Evolutionary conservation across 2,797 vertebrate genomes (phyloP).

Genomic region (Poeciliopsis turneri): DNA sequence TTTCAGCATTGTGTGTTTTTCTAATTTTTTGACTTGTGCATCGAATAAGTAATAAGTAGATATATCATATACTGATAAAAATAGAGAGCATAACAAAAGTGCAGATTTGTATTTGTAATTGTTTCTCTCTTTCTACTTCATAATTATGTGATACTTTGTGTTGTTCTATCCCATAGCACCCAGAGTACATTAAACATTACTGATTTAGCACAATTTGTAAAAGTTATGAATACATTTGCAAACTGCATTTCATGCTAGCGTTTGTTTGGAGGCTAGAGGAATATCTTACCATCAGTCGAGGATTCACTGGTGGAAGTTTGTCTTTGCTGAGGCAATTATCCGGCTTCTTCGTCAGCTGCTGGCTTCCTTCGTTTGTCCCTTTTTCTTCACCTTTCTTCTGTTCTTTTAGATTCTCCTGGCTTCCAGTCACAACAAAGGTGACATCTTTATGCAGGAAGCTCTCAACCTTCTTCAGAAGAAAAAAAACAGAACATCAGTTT

Average conservation of each 20-base stretch:
- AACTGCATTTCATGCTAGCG: neutral
- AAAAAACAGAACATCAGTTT: conserved; percentile 6
- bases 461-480: conserved; percentile 77
- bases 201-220: neutral
- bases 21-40: too few relatives aligned
- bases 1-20: too few relatives aligned
- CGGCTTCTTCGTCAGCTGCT: conserved; percentile 23
- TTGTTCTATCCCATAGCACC: neutral
- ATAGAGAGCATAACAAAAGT: neutral
- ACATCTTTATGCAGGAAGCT: conserved; percentile 94
- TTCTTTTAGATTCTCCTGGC: conserved; percentile 69
- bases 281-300: conserved; percentile 62
- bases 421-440: conserved; percentile 86
- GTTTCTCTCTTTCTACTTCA: neutral
- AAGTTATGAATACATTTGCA: neutral
- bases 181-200: neutral
- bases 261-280: neutral
- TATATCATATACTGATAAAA: too few relatives aligned
- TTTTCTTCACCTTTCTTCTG: conserved; percentile 34
- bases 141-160: neutral
- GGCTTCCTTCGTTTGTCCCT: conserved; percentile 26
- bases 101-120: neutral
- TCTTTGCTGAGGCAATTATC: conserved; percentile 29
- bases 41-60: too few relatives aligned
- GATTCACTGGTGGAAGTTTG: conserved; percentile 49